Conservation (phyloP, 2,113 vertebrate species). For the Caracal caracal region DNA sequence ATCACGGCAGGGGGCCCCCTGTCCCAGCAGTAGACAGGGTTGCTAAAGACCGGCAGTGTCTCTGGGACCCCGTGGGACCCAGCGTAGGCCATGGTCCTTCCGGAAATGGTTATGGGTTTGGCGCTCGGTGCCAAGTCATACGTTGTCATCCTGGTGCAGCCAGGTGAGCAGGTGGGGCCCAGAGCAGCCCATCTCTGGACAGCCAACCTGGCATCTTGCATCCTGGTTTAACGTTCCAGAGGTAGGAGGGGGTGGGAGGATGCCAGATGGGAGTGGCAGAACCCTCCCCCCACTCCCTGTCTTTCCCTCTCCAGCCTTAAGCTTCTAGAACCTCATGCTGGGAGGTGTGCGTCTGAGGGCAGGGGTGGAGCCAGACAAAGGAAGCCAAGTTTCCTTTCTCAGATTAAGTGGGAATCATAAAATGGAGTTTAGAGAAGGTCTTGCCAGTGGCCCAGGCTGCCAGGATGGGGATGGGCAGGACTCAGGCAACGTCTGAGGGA, state of each 20-base stretch:
- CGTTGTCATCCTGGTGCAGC: background rate
- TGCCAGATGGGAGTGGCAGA: background rate
- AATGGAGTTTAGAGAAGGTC: conserved; percentile 25
- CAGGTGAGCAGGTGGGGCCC: background rate
- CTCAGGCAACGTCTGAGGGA: background rate
- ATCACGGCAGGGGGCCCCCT: background rate
- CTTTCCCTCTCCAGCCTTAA: background rate
- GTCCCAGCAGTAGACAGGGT: background rate
- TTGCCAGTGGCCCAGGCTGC: background rate
- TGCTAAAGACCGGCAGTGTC: background rate
- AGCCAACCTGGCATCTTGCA: background rate
- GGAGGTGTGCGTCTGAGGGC: conserved; percentile 36
- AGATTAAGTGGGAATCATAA: conserved; percentile 59
- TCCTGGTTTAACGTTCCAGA: background rate
- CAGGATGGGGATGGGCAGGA: background rate
- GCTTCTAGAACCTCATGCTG: background rate
- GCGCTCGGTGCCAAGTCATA: background rate
- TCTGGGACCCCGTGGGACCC: background rate
- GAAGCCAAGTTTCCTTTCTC: conserved; percentile 60
- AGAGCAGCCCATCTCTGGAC: background rate
- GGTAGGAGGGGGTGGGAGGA: background rate
- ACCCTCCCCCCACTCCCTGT: background rate
- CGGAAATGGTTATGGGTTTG: background rate
- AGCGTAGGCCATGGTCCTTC: background rate
- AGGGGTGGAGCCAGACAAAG: conserved; percentile 51